A percentile compares a stretch with the other conserved stretches of the same genome.
Evolutionary conservation across 2,797 vertebrate species (phyloP).

Genomic region (Cossypha niveicapilla): DNA sequence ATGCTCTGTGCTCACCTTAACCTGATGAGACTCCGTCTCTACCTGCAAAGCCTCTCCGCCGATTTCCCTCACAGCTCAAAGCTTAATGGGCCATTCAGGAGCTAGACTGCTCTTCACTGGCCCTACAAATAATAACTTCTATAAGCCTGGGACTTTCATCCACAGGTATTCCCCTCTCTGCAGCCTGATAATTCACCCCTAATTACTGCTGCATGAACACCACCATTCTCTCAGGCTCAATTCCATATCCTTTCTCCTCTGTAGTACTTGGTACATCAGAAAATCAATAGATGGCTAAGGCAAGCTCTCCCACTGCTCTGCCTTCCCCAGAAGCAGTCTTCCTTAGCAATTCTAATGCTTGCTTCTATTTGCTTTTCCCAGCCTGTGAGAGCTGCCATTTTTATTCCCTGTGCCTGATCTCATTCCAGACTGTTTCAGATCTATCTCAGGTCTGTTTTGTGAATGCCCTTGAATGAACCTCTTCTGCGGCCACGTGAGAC

Average conservation of each 20-base stretch:
- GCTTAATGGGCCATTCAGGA: constrained; percentile 37
- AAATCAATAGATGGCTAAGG: constrained; percentile 24
- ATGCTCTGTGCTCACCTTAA: not conserved
- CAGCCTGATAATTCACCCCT: constrained; percentile 21
- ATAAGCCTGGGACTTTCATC: not conserved
- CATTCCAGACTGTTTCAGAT: not conserved
- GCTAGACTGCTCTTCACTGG: not conserved
- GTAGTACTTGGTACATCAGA: not conserved
- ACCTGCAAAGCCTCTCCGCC: not conserved
- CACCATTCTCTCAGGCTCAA: not conserved
- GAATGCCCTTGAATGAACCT: not conserved
- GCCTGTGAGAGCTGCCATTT: not conserved
- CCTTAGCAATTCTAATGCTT: not conserved
- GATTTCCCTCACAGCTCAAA: constrained; percentile 12
- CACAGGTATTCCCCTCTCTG: not conserved
- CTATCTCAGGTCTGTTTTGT: not conserved
- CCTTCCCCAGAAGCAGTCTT: not conserved
- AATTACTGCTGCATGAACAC: constrained; percentile 25
- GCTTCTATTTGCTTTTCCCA: not conserved
- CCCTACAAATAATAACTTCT: constrained; percentile 36
- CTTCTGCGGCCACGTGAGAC: not conserved
- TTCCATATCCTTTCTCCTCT: not conserved
- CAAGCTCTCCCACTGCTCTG: not conserved
- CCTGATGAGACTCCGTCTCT: not conserved
- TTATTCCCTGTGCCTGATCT: not conserved